Evolutionary conservation across 2,888 invertebrate genomes (phyloP).

Genomic region (Tetropium fuscum): DNA sequence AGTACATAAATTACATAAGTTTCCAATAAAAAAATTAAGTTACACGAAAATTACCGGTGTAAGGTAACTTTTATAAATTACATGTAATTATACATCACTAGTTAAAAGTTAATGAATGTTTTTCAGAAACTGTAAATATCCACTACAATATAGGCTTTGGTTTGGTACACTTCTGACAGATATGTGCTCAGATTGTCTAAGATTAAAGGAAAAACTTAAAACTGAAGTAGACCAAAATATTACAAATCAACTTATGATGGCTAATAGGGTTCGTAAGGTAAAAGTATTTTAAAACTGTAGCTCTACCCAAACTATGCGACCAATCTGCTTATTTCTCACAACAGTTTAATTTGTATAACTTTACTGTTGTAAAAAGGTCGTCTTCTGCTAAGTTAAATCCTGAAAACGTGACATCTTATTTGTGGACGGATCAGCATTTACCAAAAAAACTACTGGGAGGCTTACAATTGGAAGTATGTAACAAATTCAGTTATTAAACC

Average conservation of each 20-base stretch:
- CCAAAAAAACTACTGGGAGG: slow-evolving; percentile 20
- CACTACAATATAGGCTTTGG: slow-evolving; percentile 4
- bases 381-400: slow-evolving; percentile 12
- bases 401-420: slow-evolving; percentile 11
- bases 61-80: no score
- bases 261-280: slow-evolving; percentile 9
- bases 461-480: slow-evolving; percentile 15
- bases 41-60: no score
- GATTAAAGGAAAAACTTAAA: slow-evolving; percentile 9
- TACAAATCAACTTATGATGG: slow-evolving; percentile 9
- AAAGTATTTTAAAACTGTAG: slow-evolving; percentile 12
- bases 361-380: neutral
- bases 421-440: slow-evolving; percentile 23
- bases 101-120: slow-evolving; percentile 7
- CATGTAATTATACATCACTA: no score
- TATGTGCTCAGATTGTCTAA: slow-evolving; percentile 16
- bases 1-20: no score
- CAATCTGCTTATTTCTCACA: slow-evolving; percentile 12
- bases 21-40: no score
- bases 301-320: slow-evolving; percentile 7
- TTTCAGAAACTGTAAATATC: slow-evolving; percentile 15
- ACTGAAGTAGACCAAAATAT: slow-evolving; percentile 1
- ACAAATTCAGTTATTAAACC: slow-evolving; percentile 15
- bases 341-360: slow-evolving; percentile 20
- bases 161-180: slow-evolving; percentile 8